Conservation (phyloP, 2,888 invertebrate species). For the Parapristionchus giblindavisi region DNA sequence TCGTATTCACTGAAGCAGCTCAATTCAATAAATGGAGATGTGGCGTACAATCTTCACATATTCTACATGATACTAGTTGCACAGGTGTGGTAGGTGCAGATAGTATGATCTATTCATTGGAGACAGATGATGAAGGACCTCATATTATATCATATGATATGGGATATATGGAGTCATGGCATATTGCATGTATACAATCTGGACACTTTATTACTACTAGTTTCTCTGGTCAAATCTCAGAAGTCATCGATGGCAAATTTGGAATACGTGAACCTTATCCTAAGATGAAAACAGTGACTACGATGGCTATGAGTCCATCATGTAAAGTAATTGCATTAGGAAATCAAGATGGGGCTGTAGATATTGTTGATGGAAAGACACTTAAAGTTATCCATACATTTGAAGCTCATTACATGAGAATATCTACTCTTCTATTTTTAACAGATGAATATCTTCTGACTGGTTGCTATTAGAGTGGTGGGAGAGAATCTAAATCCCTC, state of each 20-base stretch:
- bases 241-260: constrained; percentile 44
- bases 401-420: constrained; percentile 58
- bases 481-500: too few relatives aligned
- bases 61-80: constrained; percentile 40
- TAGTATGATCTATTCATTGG: constrained; percentile 43
- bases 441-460: constrained; percentile 48
- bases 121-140: constrained; percentile 22
- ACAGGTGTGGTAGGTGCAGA: constrained; percentile 45
- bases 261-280: constrained; percentile 41
- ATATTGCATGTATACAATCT: constrained; percentile 15
- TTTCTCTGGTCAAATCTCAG: constrained; percentile 49
- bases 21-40: constrained; percentile 31
- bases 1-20: constrained; percentile 9
- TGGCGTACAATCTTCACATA: constrained; percentile 43
- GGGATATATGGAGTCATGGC: constrained; percentile 49
- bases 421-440: constrained; percentile 53
- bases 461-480: too few relatives aligned
- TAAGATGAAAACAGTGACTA: constrained; percentile 47
- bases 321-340: constrained; percentile 45
- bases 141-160: constrained; percentile 37
- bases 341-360: constrained; percentile 48
- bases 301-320: constrained; percentile 44
- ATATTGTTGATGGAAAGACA: constrained; percentile 42
- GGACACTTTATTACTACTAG: constrained; percentile 38
- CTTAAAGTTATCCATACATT: constrained; percentile 45